These are phyloP conservation scores for Perithous albicinctus DNA, from an alignment of 2,888 invertebrate genomes.

Conservation along the genomic window DNA sequence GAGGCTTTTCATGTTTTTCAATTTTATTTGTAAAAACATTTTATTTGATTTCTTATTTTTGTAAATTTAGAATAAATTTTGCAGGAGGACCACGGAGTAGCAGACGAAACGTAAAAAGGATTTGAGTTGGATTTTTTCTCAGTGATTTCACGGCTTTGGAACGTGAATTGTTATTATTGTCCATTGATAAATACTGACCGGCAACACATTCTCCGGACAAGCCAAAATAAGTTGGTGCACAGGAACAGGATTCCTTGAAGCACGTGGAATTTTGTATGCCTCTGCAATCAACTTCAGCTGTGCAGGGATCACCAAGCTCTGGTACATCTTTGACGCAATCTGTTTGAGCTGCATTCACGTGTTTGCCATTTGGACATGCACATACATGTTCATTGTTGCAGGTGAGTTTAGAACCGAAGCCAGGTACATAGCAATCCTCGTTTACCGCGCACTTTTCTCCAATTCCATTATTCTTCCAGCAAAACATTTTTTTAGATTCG, in stretches of 20 bases:
- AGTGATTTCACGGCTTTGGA: background rate
- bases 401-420: slow-evolving; percentile 30
- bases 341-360: slow-evolving; percentile 60
- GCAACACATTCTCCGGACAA: slow-evolving; percentile 62
- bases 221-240: slow-evolving; percentile 65
- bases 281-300: slow-evolving; percentile 65
- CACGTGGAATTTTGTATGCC: slow-evolving; percentile 61
- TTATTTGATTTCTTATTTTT: no score
- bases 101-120: no score
- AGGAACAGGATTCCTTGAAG: slow-evolving; percentile 62
- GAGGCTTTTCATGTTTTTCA: no score
- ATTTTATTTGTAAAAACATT: no score
- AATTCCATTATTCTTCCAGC: slow-evolving; percentile 76
- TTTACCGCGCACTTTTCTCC: slow-evolving; percentile 71
- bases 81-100: no score
- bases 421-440: slow-evolving; percentile 74
- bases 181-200: slow-evolving; percentile 64
- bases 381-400: slow-evolving; percentile 70
- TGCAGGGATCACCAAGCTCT: slow-evolving; percentile 70
- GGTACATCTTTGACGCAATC: slow-evolving; percentile 65
- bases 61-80: no score
- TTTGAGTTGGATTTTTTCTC: background rate
- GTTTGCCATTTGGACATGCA: slow-evolving; percentile 70
- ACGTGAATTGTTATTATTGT: no score
- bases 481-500: slow-evolving; percentile 74